These are phyloP conservation scores for Pangasius krempfi DNA, from an alignment of 2,797 vertebrate species.

Conservation along the genomic window DNA sequence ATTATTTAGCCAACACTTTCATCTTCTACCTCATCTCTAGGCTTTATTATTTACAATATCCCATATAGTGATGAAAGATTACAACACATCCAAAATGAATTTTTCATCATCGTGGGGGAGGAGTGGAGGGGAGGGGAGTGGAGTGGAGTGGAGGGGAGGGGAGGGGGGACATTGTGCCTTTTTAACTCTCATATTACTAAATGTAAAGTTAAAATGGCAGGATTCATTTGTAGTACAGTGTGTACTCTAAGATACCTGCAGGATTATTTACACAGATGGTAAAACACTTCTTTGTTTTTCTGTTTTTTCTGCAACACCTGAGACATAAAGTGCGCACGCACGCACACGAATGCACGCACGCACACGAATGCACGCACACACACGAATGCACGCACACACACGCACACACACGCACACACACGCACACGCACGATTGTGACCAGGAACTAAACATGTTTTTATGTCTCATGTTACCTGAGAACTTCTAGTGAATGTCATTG, in stretches of 20 bases:
- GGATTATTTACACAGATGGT: not conserved
- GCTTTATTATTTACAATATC: not conserved
- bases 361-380: too few species aligned
- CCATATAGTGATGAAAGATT: not conserved
- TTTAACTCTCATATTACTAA: too few species aligned
- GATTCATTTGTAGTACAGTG: not conserved
- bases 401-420: too few species aligned
- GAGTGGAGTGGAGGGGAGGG: too few species aligned
- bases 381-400: rapidly evolving
- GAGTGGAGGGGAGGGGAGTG: too few species aligned
- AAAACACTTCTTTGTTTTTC: not conserved
- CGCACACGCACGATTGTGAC: not conserved
- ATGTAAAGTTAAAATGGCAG: too few species aligned
- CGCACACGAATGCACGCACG: too few species aligned
- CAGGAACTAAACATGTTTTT: not conserved
- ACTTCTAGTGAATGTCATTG: not conserved
- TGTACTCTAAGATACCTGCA: not conserved
- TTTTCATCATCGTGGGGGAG: too few species aligned
- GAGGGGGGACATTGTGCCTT: too few species aligned
- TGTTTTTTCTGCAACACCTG: not conserved
- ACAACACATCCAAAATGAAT: not conserved
- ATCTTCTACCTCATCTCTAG: not conserved
- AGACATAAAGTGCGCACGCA: too few species aligned
- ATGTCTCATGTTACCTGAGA: not conserved
- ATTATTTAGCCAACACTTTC: not conserved